Percentiles rank a stretch among this genome's conserved stretches.
Conservation (phyloP, 2,797 vertebrate genomes). For the Labroides dimidiatus region DNA sequence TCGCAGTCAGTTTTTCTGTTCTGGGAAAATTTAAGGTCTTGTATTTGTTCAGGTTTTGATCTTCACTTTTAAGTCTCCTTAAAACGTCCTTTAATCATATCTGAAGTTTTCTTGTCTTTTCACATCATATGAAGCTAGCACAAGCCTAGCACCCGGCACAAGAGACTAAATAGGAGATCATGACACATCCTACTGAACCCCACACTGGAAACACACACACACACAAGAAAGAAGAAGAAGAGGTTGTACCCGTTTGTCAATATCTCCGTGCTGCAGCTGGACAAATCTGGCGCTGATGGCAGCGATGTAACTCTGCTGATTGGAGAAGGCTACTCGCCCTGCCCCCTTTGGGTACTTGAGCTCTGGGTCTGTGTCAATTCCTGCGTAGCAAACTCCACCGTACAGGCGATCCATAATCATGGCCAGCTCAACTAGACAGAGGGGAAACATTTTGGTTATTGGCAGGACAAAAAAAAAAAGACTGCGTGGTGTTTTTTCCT, state of each 20-base stretch:
- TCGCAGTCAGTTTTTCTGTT: no score
- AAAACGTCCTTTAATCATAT: no score
- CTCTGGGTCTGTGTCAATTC: constrained; percentile 97
- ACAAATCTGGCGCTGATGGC: constrained; percentile 98
- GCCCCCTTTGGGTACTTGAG: constrained; percentile 98
- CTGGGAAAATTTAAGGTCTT: no score
- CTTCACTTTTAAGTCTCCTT: no score
- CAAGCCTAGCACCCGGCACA: no score
- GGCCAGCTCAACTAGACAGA: constrained; percentile 91
- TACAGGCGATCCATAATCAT: constrained; percentile 99
- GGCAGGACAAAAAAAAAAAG: background rate
- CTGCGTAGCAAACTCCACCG: constrained; percentile 97
- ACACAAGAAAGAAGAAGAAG: background rate
- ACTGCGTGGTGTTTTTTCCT: background rate
- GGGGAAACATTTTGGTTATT: background rate
- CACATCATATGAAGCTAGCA: background rate
- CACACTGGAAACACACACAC: background rate
- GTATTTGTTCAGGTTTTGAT: no score
- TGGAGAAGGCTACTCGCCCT: constrained; percentile 97
- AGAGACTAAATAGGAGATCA: background rate
- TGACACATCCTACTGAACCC: constrained; percentile 2
- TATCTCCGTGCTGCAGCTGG: constrained; percentile 98
- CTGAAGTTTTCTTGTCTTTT: no score
- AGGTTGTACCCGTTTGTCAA: constrained; percentile 92
- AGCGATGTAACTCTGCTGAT: constrained; percentile 99